phyloP scores from a whole-genome alignment of 2,113 vertebrate genomes.

The Erythrolamprus reginae region DNA sequence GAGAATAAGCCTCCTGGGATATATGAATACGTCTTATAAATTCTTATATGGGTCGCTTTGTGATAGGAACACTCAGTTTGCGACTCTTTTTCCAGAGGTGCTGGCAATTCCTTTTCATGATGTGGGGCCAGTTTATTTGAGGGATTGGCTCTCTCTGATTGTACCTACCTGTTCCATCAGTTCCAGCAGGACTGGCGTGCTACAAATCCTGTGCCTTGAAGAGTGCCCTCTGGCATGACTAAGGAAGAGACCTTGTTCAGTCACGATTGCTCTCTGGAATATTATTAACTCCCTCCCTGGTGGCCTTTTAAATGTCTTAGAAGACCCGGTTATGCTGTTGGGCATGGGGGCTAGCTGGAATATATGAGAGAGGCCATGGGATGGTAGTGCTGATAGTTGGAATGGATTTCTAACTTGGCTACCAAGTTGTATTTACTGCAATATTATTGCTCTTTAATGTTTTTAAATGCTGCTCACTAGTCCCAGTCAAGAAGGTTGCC shows the following conservation, averaged over 20 bases:
- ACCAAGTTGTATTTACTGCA: neutral
- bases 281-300: neutral
- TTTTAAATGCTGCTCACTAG: neutral
- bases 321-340: neutral
- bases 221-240: neutral
- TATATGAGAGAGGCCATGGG: neutral
- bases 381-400: neutral
- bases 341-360: neutral
- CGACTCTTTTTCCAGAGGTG: neutral
- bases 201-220: neutral
- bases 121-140: neutral
- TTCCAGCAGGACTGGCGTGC: neutral
- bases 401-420: neutral
- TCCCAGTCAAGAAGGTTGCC: neutral
- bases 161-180: neutral
- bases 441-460: neutral
- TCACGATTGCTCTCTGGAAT: neutral
- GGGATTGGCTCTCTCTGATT: neutral
- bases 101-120: neutral
- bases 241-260: neutral
- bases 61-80: constrained; percentile 36
- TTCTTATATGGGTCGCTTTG: constrained; percentile 56
- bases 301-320: neutral
- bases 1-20: neutral
- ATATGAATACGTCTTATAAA: neutral